Base-by-base conservation (phyloP, 2,797 vertebrate species). In the Nyctibius grandis region DNA sequence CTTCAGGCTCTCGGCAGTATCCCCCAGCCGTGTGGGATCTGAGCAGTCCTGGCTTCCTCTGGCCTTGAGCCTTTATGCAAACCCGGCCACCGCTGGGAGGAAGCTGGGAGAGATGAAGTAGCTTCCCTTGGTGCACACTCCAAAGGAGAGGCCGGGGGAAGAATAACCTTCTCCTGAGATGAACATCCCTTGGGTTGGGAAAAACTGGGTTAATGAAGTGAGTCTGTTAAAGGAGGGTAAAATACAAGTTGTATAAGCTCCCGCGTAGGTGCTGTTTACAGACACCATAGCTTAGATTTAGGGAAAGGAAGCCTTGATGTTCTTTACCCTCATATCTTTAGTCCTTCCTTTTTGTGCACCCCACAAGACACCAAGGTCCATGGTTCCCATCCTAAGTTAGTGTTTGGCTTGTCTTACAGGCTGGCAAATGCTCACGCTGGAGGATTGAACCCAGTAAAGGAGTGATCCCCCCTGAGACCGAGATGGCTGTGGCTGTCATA, bases 401-500 rank as follows among this genome's bases (percentile, higher is more conserved):
- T 40, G 34, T 75, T 64, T 64, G 57, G 3, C 11, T 97, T 96
- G 33, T 95, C 75, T 97, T 93, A 21, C 97, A 99, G 99, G 92
- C 42, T 57, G 82, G 70, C 0, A 95, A 82, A 90, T 73, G 33
- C 53, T 99, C 98, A 0, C 89, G 95, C 36, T 99, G 98, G 98
- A 95, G 75, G 2, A 88, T 99, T 67, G 98, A 98, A 72, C 99
- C 99, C 77, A 96, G 48, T 5, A 94, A 98, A 90, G 99, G 99
- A 51, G 94, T 94, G 36, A 95, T 99, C 47, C 98, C 98, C 3
- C 96, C 98, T 0, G 88, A 97, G 63, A 88, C 94, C 1, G 93
- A 98, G 16, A 15, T 98, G 60, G 88, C 97, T 23, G 92, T 99
- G 74, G 94, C 77, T 5, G 61, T 99, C 42, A 98, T 98, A 7